Evolutionary conservation across 1,140 invertebrate genomes (phyloP).

Genomic region (Camponotus vicinus): DNA sequence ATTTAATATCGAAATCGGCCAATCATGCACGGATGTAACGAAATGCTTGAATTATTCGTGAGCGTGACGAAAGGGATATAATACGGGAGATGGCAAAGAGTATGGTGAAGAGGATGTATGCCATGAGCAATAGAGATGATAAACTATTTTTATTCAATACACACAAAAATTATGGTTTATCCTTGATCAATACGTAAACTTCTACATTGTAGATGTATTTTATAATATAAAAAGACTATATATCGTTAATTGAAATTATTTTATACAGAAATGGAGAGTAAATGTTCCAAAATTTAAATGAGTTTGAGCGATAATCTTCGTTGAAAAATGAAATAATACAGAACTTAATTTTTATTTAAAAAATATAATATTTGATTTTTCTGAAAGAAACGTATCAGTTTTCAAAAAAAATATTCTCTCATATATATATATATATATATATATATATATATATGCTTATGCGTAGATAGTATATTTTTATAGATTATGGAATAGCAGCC

Average conservation of each 20-base stretch:
- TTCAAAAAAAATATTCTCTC: background rate
- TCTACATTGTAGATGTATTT: constrained; percentile 10
- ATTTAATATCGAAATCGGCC: constrained; percentile 77
- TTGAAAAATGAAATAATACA: background rate
- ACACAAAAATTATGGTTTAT: constrained; percentile 49
- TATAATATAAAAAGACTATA: constrained; percentile 1
- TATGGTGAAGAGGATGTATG: background rate
- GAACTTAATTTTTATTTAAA: constrained; percentile 1
- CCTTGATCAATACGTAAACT: constrained; percentile 4
- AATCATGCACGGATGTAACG: constrained; percentile 74
- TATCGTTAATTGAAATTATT: constrained; percentile 18
- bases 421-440: background rate
- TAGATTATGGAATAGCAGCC: background rate
- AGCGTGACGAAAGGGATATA: constrained; percentile 52
- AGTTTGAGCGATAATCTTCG: background rate
- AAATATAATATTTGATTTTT: background rate
- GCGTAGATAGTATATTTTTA: background rate
- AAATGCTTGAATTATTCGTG: constrained; percentile 77
- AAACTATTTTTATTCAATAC: constrained; percentile 58
- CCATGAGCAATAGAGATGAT: constrained; percentile 12
- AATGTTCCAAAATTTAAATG: constrained; percentile 9
- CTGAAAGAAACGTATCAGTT: background rate
- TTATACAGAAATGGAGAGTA: background rate
- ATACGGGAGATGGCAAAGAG: background rate
- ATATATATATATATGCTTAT: too few species aligned